Base-by-base conservation (phyloP, 2,888 invertebrate genomes). In the Seira ritae region DNA sequence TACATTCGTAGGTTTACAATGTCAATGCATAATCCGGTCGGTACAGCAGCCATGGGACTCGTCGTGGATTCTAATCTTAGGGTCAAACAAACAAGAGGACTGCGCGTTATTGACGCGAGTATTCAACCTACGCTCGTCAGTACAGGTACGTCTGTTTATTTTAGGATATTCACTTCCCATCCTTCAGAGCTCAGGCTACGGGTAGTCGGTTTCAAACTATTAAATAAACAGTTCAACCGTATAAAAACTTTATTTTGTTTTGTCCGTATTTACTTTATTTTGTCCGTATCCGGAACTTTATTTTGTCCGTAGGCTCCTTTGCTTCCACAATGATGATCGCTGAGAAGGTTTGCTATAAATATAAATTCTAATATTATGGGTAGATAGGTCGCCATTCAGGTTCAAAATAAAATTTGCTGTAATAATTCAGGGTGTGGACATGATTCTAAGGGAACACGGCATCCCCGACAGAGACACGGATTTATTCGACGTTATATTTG, bases 41-140 rank as follows among this genome's bases (percentile, higher is more conserved):
- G 79, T 1, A 85, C 82, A 4, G 70, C 66, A 4, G 55, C 77
- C 0, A 80, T 85, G 77, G 85, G 83, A 4, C 2, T 10, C 3
- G 85, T 84, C 0, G 19, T 85, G 15, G 68, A 84, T 50, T 65
- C 65, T 3, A 17, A 70, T 15, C 24, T 85, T 1, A 42, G 42
- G 12, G 85, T 85, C 1, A 68, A 55, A 31, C 80, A 80, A 23
- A 31, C 72, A 8, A 50, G 65, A 17, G 22, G 69, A 0, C 55
- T 85, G 1, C 67, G 85, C 42, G 85, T 85, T 60, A 71, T 85
- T 22, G 85, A 85, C 50, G 83, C 85, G 0, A 74, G 74, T 3
- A 67, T 73, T 6, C 72, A 78, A 77, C 84, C 85, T 1, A 37
- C 67, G 3, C 74, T 85, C 66, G 80, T 83, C 8, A 15, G 62